Evolutionary conservation across 1,140 invertebrate species (phyloP).

Genomic region (Adoxophyes honmai): DNA sequence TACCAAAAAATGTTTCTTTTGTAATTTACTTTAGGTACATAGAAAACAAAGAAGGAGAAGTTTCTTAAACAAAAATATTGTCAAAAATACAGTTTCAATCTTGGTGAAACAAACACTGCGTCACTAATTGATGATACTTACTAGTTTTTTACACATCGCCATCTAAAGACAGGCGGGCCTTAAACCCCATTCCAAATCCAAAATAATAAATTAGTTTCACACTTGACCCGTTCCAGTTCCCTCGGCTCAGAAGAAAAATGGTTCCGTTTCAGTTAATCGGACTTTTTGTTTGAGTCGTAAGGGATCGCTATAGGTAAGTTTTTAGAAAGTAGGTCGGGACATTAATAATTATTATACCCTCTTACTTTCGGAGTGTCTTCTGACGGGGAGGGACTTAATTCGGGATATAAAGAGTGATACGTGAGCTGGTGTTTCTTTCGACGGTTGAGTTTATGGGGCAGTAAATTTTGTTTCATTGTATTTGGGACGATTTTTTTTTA

Average conservation of each 20-base stretch:
- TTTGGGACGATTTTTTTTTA: no score
- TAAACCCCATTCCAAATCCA: neutral
- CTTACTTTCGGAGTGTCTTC: slow-evolving; percentile 10
- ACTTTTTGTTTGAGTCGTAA: slow-evolving; percentile 14
- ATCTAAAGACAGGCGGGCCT: no score
- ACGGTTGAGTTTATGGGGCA: no score
- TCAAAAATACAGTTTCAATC: no score
- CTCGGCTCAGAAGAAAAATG: slow-evolving; percentile 4
- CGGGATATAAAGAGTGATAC: slow-evolving; percentile 4
- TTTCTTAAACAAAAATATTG: no score
- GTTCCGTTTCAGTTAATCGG: slow-evolving; percentile 7
- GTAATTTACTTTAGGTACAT: no score
- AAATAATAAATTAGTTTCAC: slow-evolving; percentile 1
- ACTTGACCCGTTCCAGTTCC: slow-evolving; percentile 9
- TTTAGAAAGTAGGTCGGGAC: slow-evolving; percentile 10
- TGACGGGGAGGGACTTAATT: neutral
- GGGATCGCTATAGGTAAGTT: neutral
- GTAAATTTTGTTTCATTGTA: no score
- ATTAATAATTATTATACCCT: slow-evolving; percentile 13
- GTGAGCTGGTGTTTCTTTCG: neutral
- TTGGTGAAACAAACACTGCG: no score
- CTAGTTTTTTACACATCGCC: no score
- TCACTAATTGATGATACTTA: no score
- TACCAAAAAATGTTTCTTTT: no score
- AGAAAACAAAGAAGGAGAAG: no score